Conservation (phyloP, 2,113 vertebrate species). For the Phasianus colchicus region DNA sequence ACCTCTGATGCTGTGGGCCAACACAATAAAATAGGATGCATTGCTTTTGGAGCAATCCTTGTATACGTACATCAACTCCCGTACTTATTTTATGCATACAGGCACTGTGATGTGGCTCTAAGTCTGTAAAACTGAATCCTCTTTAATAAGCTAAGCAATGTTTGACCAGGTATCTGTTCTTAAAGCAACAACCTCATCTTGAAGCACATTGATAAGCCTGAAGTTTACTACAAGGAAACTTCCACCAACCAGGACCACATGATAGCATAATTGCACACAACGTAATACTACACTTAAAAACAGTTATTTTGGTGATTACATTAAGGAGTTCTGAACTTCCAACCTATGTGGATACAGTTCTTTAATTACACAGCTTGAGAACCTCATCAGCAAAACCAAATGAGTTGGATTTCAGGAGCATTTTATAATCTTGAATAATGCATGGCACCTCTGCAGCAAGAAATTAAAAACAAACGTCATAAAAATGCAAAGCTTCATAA, state of each 20-base stretch:
- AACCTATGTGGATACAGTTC: slow-evolving; percentile 76
- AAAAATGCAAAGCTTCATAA: slow-evolving; percentile 77
- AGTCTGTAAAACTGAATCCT: slow-evolving; percentile 33
- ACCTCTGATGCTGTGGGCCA: too few species aligned
- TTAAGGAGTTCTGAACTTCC: slow-evolving; percentile 83
- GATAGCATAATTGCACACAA: slow-evolving; percentile 60
- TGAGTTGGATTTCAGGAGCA: slow-evolving; percentile 81
- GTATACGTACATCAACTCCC: not conserved
- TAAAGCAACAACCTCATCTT: not conserved
- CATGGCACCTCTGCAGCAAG: slow-evolving; percentile 78
- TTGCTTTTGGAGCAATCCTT: too few species aligned
- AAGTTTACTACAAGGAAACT: not conserved
- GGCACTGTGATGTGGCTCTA: not conserved
- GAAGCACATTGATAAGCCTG: not conserved
- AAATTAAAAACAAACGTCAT: slow-evolving; percentile 80
- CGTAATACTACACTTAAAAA: slow-evolving; percentile 71
- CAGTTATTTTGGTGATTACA: slow-evolving; percentile 78
- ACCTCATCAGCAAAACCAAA: slow-evolving; percentile 82
- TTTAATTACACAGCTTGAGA: slow-evolving; percentile 86
- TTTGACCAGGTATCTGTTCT: slow-evolving; percentile 38
- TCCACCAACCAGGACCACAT: slow-evolving; percentile 30
- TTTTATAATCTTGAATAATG: slow-evolving; percentile 83
- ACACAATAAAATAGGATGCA: too few species aligned
- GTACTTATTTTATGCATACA: slow-evolving; percentile 23
- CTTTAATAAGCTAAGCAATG: slow-evolving; percentile 47